These are phyloP conservation scores for Melanocharis versteri DNA, from an alignment of 2,113 vertebrate genomes.

Conservation along the genomic window DNA sequence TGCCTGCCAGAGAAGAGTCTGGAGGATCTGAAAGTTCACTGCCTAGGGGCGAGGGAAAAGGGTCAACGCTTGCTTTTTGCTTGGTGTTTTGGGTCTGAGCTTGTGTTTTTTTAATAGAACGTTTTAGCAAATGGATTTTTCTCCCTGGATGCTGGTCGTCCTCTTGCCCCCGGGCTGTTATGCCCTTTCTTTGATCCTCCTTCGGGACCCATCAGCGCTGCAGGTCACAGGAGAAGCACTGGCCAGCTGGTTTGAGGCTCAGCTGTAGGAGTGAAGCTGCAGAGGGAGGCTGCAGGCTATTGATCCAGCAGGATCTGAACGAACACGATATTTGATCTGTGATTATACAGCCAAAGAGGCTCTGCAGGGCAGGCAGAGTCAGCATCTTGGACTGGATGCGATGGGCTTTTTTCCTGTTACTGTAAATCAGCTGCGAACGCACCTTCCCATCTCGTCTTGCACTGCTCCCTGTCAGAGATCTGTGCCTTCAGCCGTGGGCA, in stretches of 20 bases:
- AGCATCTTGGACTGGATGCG: neutral
- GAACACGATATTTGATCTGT: conserved; percentile 24
- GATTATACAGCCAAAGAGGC: neutral
- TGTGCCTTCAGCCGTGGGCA: neutral
- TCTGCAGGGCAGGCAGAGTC: conserved; percentile 1
- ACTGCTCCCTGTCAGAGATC: neutral
- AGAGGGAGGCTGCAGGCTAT: neutral
- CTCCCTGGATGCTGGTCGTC: neutral
- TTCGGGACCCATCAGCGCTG: neutral
- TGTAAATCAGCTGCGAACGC: neutral
- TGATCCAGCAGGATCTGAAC: conserved; percentile 5
- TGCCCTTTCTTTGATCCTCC: neutral
- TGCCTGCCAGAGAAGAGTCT: neutral
- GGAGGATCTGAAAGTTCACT: neutral
- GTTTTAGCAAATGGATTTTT: conserved; percentile 14
- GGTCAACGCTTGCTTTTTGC: neutral
- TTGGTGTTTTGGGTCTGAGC: neutral
- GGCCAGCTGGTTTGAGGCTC: neutral
- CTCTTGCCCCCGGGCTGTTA: neutral
- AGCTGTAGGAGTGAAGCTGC: neutral
- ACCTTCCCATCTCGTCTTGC: neutral
- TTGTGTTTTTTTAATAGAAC: neutral
- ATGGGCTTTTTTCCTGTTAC: neutral
- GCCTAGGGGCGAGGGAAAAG: neutral
- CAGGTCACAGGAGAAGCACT: neutral